Conservation (phyloP, 2,888 invertebrate genomes). For the Xestia c-nigrum region DNA sequence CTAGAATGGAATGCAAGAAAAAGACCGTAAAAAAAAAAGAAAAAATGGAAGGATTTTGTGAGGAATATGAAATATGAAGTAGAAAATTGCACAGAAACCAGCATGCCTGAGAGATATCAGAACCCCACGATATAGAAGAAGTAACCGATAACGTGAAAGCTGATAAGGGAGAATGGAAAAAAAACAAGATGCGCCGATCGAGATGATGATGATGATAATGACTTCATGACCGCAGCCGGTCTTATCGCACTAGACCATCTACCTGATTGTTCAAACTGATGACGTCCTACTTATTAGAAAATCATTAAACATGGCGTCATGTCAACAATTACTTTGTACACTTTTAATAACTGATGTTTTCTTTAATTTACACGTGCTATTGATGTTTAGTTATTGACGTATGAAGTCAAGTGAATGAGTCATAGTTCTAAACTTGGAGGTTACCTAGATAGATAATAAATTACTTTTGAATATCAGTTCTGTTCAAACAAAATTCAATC, state of each 20-base stretch:
- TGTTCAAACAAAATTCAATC: too few relatives aligned
- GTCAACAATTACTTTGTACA: conserved; percentile 22
- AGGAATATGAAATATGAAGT: too few relatives aligned
- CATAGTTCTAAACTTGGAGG: conserved; percentile 27
- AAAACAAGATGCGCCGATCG: background rate
- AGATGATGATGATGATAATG: background rate
- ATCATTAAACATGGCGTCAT: conserved; percentile 45
- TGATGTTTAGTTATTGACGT: conserved; percentile 24
- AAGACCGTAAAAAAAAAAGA: background rate
- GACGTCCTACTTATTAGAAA: background rate
- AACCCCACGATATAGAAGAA: too few relatives aligned
- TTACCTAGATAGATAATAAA: conserved; percentile 7
- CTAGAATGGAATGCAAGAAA: background rate
- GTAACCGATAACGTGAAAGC: too few relatives aligned
- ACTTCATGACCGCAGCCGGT: background rate
- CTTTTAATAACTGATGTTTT: conserved; percentile 26
- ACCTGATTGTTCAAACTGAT: background rate
- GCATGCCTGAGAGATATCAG: too few relatives aligned
- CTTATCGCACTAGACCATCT: background rate
- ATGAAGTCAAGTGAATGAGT: conserved; percentile 12
- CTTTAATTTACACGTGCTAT: conserved; percentile 27
- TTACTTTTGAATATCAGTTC: background rate
- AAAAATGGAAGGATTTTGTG: too few relatives aligned
- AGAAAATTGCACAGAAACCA: too few relatives aligned
- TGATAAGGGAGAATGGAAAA: background rate